Conservation (phyloP, 2,888 invertebrate genomes). For the Melieria crassipennis region DNA sequence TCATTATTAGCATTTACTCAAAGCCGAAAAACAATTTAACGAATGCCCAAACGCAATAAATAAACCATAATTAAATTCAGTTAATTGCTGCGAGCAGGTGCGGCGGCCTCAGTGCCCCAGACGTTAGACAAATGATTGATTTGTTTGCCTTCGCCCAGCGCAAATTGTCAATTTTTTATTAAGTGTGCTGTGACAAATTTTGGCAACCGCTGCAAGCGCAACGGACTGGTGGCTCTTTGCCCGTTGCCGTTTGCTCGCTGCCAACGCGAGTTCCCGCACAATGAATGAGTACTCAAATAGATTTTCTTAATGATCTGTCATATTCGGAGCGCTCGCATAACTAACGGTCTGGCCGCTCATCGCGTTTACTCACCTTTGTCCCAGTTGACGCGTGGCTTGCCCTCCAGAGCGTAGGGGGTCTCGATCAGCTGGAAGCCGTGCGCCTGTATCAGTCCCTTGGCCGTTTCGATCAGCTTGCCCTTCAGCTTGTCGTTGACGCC, state of each 20-base stretch:
- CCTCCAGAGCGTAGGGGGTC: slow-evolving; percentile 80
- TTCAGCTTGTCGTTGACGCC: slow-evolving; percentile 74
- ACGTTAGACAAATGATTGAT: slow-evolving; percentile 12
- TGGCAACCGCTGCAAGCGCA: slow-evolving; percentile 16
- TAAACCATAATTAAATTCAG: slow-evolving; percentile 15
- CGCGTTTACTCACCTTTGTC: slow-evolving; percentile 72
- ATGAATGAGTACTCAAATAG: slow-evolving; percentile 12
- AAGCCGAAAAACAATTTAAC: too few species aligned
- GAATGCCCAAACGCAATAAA: neutral
- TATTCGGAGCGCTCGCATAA: neutral
- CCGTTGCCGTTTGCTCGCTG: neutral
- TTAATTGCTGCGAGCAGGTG: slow-evolving; percentile 27
- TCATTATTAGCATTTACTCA: too few species aligned
- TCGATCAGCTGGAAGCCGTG: slow-evolving; percentile 75
- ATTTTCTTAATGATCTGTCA: neutral
- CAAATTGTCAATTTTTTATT: slow-evolving; percentile 23
- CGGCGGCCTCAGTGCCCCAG: neutral
- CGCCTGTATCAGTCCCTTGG: slow-evolving; percentile 72
- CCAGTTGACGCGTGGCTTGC: slow-evolving; percentile 82
- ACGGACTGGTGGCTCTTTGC: neutral
- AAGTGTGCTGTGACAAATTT: slow-evolving; percentile 26
- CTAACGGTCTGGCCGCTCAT: neutral
- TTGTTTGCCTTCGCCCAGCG: neutral
- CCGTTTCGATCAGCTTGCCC: slow-evolving; percentile 70
- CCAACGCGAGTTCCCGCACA: neutral